Evolutionary conservation across 2,113 vertebrate species (phyloP).

Genomic region (Platanista minor): DNA sequence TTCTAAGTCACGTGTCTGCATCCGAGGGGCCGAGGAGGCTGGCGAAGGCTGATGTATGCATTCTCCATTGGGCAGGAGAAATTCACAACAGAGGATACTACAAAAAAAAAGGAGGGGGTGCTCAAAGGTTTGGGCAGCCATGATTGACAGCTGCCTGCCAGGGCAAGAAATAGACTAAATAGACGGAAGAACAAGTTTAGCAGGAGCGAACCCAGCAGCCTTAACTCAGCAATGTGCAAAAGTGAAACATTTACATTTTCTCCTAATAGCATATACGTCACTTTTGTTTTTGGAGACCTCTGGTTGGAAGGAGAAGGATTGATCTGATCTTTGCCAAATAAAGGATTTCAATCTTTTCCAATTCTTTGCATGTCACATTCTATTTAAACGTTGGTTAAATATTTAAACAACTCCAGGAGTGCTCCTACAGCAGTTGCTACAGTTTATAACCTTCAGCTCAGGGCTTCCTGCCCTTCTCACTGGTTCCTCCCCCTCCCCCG

Average conservation of each 20-base stretch:
- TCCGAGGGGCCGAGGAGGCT: background rate
- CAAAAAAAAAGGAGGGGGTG: background rate
- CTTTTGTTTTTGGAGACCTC: background rate
- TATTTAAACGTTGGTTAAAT: slow-evolving; percentile 18
- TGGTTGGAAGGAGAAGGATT: background rate
- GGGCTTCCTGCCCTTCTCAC: background rate
- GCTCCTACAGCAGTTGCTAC: rapidly evolving
- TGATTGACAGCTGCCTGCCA: background rate
- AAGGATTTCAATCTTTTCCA: background rate
- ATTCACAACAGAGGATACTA: background rate
- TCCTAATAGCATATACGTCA: background rate
- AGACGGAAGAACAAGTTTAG: background rate
- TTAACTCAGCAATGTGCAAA: background rate
- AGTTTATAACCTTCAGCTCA: background rate
- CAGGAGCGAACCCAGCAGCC: background rate
- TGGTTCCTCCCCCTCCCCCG: background rate
- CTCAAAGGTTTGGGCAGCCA: background rate
- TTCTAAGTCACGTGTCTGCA: background rate
- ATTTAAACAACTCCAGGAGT: background rate
- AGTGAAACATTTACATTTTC: background rate
- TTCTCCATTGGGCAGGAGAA: background rate
- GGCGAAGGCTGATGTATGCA: background rate
- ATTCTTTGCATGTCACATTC: background rate
- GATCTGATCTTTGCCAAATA: background rate
- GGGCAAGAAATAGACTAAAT: background rate